Evolutionary conservation across 2,113 vertebrate species (phyloP).

Genomic region (Corvus moneduloides): DNA sequence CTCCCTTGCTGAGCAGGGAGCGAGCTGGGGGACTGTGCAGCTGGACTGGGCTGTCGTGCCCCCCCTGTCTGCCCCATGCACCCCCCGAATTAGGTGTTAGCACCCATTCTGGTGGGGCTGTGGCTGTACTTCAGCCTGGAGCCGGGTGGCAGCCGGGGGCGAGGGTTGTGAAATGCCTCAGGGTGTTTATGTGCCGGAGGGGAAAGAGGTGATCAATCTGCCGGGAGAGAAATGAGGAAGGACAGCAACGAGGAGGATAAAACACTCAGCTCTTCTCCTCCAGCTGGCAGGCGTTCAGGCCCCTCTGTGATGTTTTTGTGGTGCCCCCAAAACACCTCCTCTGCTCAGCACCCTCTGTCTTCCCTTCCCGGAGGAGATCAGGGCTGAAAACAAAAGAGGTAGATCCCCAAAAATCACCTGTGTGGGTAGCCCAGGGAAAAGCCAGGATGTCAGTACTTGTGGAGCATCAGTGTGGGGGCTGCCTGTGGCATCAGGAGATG

Average conservation of each 20-base stretch:
- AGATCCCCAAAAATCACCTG: neutral
- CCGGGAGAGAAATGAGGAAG: neutral
- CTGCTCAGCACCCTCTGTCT: neutral
- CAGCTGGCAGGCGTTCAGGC: neutral
- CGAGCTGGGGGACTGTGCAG: neutral
- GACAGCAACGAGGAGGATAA: neutral
- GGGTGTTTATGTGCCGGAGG: neutral
- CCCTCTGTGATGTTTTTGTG: rapidly evolving
- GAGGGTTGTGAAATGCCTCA: neutral
- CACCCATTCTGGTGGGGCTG: neutral
- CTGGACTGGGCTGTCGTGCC: neutral
- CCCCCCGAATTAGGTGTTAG: neutral
- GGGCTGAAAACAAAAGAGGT: neutral
- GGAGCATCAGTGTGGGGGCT: neutral
- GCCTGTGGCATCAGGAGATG: rapidly evolving
- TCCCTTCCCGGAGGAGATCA: neutral
- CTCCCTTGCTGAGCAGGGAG: neutral
- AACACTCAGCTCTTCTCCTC: neutral
- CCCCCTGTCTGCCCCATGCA: neutral
- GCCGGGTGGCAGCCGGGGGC: rapidly evolving
- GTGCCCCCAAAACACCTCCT: neutral
- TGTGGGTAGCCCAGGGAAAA: neutral
- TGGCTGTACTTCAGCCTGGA: neutral
- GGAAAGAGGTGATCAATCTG: neutral
- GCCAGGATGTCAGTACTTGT: neutral